Percentiles rank a stretch among this genome's conserved stretches.
Evolutionary conservation across 2,113 vertebrate genomes (phyloP).

Genomic region (Podarcis muralis): DNA sequence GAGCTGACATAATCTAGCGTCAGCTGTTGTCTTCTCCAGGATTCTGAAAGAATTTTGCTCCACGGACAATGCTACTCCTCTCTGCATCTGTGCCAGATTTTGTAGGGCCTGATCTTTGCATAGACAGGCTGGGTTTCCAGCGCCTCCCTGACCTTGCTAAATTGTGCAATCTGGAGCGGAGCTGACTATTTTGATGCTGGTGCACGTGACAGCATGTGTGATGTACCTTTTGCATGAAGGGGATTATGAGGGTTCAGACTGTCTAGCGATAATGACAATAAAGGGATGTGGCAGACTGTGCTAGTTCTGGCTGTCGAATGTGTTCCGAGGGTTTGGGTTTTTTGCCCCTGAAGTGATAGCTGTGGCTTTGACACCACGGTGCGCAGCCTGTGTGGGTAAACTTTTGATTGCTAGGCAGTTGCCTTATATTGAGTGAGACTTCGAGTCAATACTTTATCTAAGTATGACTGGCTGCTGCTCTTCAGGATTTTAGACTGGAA

Average conservation of each 20-base stretch:
- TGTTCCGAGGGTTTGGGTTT: neutral
- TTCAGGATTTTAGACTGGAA: too few relatives aligned
- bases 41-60: too few relatives aligned
- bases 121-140: neutral
- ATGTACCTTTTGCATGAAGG: neutral
- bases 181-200: neutral
- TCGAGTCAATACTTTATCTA: too few relatives aligned
- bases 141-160: neutral
- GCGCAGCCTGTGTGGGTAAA: too few relatives aligned
- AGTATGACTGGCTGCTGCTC: too few relatives aligned
- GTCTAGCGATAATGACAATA: neutral
- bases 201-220: neutral
- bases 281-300: too few relatives aligned
- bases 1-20: neutral
- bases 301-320: neutral
- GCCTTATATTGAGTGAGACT: too few relatives aligned
- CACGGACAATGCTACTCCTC: neutral
- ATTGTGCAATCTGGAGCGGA: neutral
- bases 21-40: neutral
- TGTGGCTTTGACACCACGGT: neutral
- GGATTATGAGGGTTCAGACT: neutral
- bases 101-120: neutral
- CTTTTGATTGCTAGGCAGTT: too few relatives aligned
- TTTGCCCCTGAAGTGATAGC: neutral
- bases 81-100: neutral